These are phyloP conservation scores for Heterodera schachtii DNA, from an alignment of 1,140 invertebrate genomes.

Conservation along the genomic window DNA sequence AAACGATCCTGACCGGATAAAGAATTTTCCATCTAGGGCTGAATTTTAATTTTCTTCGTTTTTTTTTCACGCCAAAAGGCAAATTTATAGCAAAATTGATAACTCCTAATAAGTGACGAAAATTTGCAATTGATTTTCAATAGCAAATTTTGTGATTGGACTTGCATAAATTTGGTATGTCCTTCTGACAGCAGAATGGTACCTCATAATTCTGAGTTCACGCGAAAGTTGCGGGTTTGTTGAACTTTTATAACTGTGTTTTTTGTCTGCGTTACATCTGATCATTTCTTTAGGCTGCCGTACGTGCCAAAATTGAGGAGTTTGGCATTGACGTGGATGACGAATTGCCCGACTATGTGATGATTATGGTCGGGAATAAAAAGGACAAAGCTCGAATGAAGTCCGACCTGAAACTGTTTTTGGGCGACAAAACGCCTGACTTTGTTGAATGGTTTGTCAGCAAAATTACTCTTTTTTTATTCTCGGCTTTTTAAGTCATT, in stretches of 20 bases:
- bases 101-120: too few species aligned
- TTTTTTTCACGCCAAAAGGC: too few species aligned
- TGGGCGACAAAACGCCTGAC: conserved; percentile 37
- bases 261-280: neutral
- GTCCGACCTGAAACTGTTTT: conserved; percentile 39
- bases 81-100: too few species aligned
- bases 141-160: neutral
- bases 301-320: conserved; percentile 40
- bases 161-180: neutral
- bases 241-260: neutral
- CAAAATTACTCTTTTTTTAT: neutral
- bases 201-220: conserved; percentile 38
- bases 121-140: neutral
- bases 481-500: too few species aligned
- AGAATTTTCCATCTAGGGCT: too few species aligned
- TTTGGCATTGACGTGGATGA: conserved; percentile 42
- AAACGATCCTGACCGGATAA: too few species aligned
- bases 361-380: conserved; percentile 47
- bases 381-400: conserved; percentile 45
- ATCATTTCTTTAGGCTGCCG: conserved; percentile 40
- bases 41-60: too few species aligned
- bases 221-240: conserved; percentile 37
- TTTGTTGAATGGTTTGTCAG: conserved; percentile 42
- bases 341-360: conserved; percentile 42
- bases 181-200: conserved; percentile 22